These are phyloP conservation scores for Sarcoramphus papa DNA, from an alignment of 2,797 vertebrate species.

Conservation along the genomic window DNA sequence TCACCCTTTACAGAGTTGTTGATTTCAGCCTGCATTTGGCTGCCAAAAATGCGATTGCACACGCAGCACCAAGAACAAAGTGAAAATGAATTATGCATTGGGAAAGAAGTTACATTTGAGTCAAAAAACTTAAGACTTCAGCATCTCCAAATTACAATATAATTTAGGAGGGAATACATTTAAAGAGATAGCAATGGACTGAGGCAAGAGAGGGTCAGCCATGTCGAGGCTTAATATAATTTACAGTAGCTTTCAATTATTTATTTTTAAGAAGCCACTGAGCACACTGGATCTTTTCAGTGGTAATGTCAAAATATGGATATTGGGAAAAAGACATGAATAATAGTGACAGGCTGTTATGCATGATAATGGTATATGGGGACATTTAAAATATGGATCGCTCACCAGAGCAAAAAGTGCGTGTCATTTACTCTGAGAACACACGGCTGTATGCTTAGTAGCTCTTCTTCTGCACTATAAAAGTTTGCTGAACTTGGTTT, in stretches of 20 bases:
- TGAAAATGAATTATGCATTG: constrained; percentile 81
- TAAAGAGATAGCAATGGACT: constrained; percentile 74
- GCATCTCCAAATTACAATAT: constrained; percentile 78
- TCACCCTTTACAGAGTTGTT: constrained; percentile 76
- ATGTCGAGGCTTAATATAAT: constrained; percentile 69
- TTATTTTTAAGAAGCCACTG: constrained; percentile 76
- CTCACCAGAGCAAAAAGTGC: constrained; percentile 29
- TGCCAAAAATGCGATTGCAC: constrained; percentile 77
- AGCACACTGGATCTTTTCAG: constrained; percentile 72
- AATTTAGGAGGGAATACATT: constrained; percentile 77
- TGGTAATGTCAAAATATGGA: constrained; percentile 74
- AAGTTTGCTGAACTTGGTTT: neutral
- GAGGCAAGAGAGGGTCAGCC: constrained; percentile 64
- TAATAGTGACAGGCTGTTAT: constrained; percentile 74
- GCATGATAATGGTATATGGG: constrained; percentile 65
- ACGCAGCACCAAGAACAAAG: constrained; percentile 73
- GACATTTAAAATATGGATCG: constrained; percentile 55
- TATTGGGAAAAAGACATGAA: constrained; percentile 74
- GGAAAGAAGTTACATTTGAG: constrained; percentile 72
- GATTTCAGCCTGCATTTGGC: constrained; percentile 77
- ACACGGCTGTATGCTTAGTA: neutral
- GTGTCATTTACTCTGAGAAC: constrained; percentile 26
- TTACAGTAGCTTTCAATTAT: constrained; percentile 74
- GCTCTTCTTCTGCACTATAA: neutral
- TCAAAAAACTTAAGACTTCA: constrained; percentile 78